Evolutionary conservation across 2,888 invertebrate genomes (phyloP).

Genomic region (Phengaris arion): DNA sequence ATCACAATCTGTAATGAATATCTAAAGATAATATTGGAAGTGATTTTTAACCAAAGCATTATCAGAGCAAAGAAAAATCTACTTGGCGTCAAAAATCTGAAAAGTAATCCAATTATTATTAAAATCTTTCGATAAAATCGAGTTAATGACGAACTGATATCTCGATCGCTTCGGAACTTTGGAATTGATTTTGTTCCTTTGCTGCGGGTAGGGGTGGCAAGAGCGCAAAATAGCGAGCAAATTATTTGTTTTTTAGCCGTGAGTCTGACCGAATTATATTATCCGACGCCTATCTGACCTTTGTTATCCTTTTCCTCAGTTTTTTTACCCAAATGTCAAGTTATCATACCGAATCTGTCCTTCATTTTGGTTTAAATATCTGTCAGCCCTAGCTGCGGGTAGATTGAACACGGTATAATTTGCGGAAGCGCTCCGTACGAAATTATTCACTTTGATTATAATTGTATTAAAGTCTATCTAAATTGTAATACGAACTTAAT

Average conservation of each 20-base stretch:
- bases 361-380: neutral
- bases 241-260: too few relatives aligned
- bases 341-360: neutral
- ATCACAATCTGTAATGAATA: slow-evolving; percentile 18
- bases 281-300: too few relatives aligned
- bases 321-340: too few relatives aligned
- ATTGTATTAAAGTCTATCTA: slow-evolving; percentile 12
- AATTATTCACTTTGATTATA: slow-evolving; percentile 35
- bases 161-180: slow-evolving; percentile 59
- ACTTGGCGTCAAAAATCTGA: slow-evolving; percentile 64
- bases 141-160: slow-evolving; percentile 76
- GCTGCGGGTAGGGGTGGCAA: slow-evolving; percentile 50
- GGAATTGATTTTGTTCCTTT: slow-evolving; percentile 74
- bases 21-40: slow-evolving; percentile 16
- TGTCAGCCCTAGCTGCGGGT: slow-evolving; percentile 53
- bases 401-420: slow-evolving; percentile 65
- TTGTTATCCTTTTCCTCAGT: too few relatives aligned
- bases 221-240: too few relatives aligned
- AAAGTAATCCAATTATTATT: slow-evolving; percentile 68
- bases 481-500: slow-evolving; percentile 8
- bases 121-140: slow-evolving; percentile 74
- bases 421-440: slow-evolving; percentile 57
- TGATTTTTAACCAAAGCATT: slow-evolving; percentile 6
- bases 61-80: slow-evolving; percentile 50
- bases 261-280: too few relatives aligned